phyloP scores from a whole-genome alignment of 2,113 vertebrate genomes.

The Carollia perspicillata region DNA sequence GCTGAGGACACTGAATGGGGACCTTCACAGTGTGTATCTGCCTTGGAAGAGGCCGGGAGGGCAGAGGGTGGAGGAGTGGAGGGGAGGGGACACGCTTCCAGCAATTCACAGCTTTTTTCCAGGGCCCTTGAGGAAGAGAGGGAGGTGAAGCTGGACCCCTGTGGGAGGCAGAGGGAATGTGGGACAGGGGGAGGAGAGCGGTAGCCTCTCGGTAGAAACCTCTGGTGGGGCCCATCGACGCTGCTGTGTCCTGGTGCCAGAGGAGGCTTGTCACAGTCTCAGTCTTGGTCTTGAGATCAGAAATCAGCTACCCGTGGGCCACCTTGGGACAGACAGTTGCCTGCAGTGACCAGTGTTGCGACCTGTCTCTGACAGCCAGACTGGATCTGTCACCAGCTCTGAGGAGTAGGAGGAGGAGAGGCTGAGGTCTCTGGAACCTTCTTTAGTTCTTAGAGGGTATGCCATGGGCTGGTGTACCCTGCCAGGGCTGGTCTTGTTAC shows the following conservation, averaged over 20 bases:
- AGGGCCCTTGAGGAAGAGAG: not conserved
- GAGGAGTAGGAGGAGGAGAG: not conserved
- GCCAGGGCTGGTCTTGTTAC: not conserved
- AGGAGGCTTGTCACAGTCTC: not conserved
- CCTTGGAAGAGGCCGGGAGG: not conserved
- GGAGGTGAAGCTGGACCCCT: not conserved
- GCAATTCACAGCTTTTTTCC: not conserved
- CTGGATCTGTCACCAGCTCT: not conserved
- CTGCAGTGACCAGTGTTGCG: not conserved
- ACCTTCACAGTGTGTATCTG: not conserved
- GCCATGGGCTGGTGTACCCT: not conserved
- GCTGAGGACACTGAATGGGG: constrained; percentile 34
- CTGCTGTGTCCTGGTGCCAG: not conserved
- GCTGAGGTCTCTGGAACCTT: not conserved
- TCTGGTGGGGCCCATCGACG: not conserved
- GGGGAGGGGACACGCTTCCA: not conserved
- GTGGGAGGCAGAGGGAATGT: not conserved
- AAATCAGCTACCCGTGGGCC: not conserved
- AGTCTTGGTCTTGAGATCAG: not conserved
- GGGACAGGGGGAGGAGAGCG: not conserved
- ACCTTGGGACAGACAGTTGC: not conserved
- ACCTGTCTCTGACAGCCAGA: not conserved
- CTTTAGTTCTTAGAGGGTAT: not conserved
- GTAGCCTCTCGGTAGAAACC: not conserved
- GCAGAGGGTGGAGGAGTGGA: not conserved